phyloP scores from a whole-genome alignment of 2,888 invertebrate genomes.

The Chymomyza amoena region DNA sequence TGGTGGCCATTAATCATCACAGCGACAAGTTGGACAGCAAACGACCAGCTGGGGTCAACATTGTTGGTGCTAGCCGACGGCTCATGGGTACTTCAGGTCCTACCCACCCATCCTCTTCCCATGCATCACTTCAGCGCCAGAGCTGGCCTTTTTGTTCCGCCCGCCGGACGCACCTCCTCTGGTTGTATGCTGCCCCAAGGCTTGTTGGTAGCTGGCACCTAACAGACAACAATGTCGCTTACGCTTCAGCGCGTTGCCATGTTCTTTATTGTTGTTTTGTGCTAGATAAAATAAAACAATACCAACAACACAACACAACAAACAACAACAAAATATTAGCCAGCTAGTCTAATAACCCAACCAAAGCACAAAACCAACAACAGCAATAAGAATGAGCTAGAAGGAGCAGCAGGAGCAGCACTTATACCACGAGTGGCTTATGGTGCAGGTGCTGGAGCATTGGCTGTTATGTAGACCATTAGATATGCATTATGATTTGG shows the following conservation, averaged over 20 bases:
- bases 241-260: constrained; percentile 63
- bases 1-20: constrained; percentile 74
- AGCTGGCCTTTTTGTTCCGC: not conserved
- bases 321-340: constrained; percentile 11
- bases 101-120: not conserved
- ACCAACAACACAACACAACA: constrained; percentile 14
- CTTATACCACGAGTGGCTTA: not conserved
- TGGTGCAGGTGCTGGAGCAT: not conserved
- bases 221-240: constrained; percentile 61
- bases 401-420: not conserved
- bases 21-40: constrained; percentile 74
- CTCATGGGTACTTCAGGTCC: not conserved
- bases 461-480: not conserved
- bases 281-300: constrained; percentile 29
- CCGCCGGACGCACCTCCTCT: not conserved
- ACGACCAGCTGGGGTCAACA: constrained; percentile 71
- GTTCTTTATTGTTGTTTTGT: constrained; percentile 46
- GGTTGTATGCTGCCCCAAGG: not conserved
- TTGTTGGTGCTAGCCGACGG: constrained; percentile 32
- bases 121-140: not conserved
- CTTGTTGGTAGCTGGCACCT: constrained; percentile 11
- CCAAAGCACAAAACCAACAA: not conserved
- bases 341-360: constrained; percentile 26
- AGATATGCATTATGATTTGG: not conserved
- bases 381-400: not conserved